phyloP scores from a whole-genome alignment of 2,797 vertebrate species.

The Limosa lapponica region DNA sequence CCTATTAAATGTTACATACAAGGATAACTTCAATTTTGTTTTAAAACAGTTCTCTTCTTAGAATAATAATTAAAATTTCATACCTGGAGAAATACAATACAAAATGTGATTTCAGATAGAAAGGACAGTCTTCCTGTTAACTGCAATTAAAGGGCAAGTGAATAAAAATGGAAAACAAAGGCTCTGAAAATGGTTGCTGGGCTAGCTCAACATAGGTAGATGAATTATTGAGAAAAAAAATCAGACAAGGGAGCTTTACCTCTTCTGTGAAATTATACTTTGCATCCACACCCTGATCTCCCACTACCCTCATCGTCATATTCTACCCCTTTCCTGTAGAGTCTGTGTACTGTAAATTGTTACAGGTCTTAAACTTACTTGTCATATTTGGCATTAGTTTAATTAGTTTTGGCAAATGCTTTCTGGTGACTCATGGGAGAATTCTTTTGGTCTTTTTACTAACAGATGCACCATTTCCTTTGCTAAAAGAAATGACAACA shows the following conservation, averaged over 20 bases:
- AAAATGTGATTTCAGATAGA: background rate
- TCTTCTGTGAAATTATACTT: background rate
- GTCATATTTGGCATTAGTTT: slow-evolving; percentile 86
- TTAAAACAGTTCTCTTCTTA: background rate
- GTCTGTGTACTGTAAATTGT: slow-evolving; percentile 66
- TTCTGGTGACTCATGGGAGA: slow-evolving; percentile 86
- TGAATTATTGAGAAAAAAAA: background rate
- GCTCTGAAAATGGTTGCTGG: background rate
- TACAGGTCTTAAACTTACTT: slow-evolving; percentile 80
- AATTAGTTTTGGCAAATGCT: slow-evolving; percentile 86
- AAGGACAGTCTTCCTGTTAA: background rate
- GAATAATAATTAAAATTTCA: background rate
- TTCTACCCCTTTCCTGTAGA: background rate
- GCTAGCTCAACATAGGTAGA: background rate
- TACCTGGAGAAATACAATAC: background rate
- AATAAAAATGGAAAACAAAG: background rate
- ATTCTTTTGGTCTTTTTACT: slow-evolving; percentile 71
- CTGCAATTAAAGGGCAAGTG: background rate
- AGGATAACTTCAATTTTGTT: background rate
- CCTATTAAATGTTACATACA: background rate
- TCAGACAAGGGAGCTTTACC: background rate
- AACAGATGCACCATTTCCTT: slow-evolving; percentile 75
- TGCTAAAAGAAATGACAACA: slow-evolving; percentile 82
- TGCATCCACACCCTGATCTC: background rate
- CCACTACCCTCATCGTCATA: background rate